Evolutionary conservation across 2,888 invertebrate species (phyloP), one percentile per base, ranked within the genome.

Genomic region (Eristalis tenax): DNA sequence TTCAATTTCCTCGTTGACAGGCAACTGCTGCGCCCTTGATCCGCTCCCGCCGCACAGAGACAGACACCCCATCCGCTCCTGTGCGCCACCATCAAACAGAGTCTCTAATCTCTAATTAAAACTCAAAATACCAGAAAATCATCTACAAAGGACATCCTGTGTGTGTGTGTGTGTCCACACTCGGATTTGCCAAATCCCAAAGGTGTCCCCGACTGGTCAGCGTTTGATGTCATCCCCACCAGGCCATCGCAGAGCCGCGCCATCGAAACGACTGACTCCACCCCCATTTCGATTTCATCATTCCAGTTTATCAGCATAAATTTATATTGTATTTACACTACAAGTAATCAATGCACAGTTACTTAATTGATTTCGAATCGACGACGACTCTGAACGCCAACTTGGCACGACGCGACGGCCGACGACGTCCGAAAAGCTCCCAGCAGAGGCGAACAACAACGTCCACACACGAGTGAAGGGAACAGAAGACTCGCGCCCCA

Each of bases 81-180:
- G 59, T 26, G n/a, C 23, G 26, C n/a, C 63, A 71, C 64, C 71
- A 28, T 43, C 76, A 22, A 57, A 32, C 56, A 56, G 43, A 40
- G 64, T 40, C 11, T 69, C 57, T 50, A 43, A 50, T 83, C 83
- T 83, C 87, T 83, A 87, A 87, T 87, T 87, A 87, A 87, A 87
- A 87, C 71, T 79, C 87, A 87, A 83, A 87, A 83, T 23, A 87
- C 71, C 79, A 79, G 83, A 83, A 87, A 87, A 79, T 83, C 86
- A 18, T 18, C 50, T 79, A 83, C 87, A 87, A 87, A 87, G 87
- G 79, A 73, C 71, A 61, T 28, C n/a, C 15, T n/a, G 32, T 8
- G 6, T 18, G 38, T 32, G 32, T 32, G 32, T 32, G 32, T 32
- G 32, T 26, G 69, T 15, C 3, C 57, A 57, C 23, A 23, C 13